Evolutionary conservation across 1,140 invertebrate species (phyloP), one percentile per base, ranked within the genome.

Genomic region (Saccostrea echinata): DNA sequence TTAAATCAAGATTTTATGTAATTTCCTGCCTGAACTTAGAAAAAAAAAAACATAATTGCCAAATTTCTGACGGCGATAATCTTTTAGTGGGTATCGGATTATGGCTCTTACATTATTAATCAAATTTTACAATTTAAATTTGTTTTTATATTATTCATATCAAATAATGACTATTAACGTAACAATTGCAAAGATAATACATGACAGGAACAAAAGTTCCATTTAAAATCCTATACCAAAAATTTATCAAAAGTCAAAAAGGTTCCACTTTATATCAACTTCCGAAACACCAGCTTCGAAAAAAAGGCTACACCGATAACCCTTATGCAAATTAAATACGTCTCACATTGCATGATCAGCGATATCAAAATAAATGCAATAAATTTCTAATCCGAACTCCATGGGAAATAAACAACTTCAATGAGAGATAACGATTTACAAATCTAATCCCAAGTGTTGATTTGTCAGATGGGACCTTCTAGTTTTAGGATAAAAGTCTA

Each of bases 351-450:
- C 68, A 76, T 30, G 16, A 76, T 30, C 68, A 30, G 27, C 16
- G 55, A 61, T 76, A 76, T 76, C 68, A 33, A 33, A 30, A 76
- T 76, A 0, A 16, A 16, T 33, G 30, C 27, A 27, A 76, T 76
- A 76, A 76, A 76, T 76, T 76, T 76, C 68, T 33, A 35, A 76
- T 76, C 24, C 13, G 27, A 71, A 71, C 64, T 13, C 24, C 8
- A 27, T 27, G 21, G 27, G 64, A 71, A 71, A 76, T 30, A 16
- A 30, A 76, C 16, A 16, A 30, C 68, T 76, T 27, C 3, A 76
- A 33, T 30, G 68, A 0, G 27, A 27, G 68, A 76, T 76, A 76
- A 13, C 13, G 27, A 27, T 33, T 30, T 33, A 13, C 30, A 27
- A 76, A 33, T 76, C 68, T 76, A 12, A 11, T 13, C 27, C 9